These are phyloP conservation scores for Diorhabda elongata DNA, from an alignment of 1,140 invertebrate genomes.

Conservation along the genomic window DNA sequence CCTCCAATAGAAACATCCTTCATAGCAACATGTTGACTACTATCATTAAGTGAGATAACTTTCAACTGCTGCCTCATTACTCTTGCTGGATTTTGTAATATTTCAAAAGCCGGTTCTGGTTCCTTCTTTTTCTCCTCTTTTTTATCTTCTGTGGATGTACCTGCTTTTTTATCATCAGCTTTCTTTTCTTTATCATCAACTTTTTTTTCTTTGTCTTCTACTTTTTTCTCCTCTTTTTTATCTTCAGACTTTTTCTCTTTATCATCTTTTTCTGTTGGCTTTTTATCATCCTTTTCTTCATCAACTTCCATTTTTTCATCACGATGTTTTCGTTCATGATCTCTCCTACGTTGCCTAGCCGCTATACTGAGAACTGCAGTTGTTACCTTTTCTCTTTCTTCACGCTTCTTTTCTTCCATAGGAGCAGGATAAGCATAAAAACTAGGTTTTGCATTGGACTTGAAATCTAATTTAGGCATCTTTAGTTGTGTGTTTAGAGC, in stretches of 20 bases:
- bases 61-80: conserved; percentile 92
- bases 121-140: conserved; percentile 71
- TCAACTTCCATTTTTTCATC: conserved; percentile 51
- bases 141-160: conserved; percentile 46
- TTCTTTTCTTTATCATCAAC: conserved; percentile 40
- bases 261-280: conserved; percentile 48
- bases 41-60: conserved; percentile 76
- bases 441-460: conserved; percentile 91
- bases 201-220: conserved; percentile 33
- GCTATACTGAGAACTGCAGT: conserved; percentile 97
- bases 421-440: conserved; percentile 95
- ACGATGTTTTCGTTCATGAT: conserved; percentile 57
- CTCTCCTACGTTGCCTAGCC: conserved; percentile 79
- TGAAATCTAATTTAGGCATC: conserved; percentile 94
- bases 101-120: conserved; percentile 85
- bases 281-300: conserved; percentile 37
- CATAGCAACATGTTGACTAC: conserved; percentile 74
- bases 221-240: conserved; percentile 42
- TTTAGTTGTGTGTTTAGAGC: conserved; percentile 92
- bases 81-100: conserved; percentile 90
- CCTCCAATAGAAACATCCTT: conserved; percentile 94
- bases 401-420: conserved; percentile 96
- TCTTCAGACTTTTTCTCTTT: conserved; percentile 44
- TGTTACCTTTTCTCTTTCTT: conserved; percentile 92
- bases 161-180: conserved; percentile 44